Evolutionary conservation across 2,888 invertebrate genomes (phyloP).

Genomic region (Eretmocerus hayati): DNA sequence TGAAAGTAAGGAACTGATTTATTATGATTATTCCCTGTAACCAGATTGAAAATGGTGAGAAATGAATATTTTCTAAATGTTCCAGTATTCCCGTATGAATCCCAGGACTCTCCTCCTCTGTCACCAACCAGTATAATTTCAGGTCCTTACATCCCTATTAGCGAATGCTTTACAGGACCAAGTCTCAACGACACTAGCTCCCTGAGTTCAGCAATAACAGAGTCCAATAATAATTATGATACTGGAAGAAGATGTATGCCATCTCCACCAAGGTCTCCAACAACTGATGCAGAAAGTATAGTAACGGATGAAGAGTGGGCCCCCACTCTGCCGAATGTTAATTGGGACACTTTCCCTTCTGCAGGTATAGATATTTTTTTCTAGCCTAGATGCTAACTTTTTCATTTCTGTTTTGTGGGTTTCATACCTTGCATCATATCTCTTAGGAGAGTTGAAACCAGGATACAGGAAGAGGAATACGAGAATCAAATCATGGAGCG

Average conservation of each 20-base stretch:
- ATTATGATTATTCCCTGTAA: too few relatives aligned
- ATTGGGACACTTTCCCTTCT: constrained; percentile 49
- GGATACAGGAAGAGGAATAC: constrained; percentile 55
- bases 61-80: constrained; percentile 5
- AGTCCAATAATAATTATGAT: constrained; percentile 40
- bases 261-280: constrained; percentile 54
- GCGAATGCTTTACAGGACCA: constrained; percentile 83
- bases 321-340: constrained; percentile 50
- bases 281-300: constrained; percentile 61
- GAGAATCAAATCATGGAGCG: constrained; percentile 52
- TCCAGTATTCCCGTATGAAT: constrained; percentile 41
- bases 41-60: constrained; percentile 4
- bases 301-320: constrained; percentile 65
- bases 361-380: constrained; percentile 28
- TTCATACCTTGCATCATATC: not conserved
- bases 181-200: constrained; percentile 47
- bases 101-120: constrained; percentile 56
- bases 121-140: constrained; percentile 59
- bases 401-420: too few relatives aligned
- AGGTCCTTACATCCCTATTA: constrained; percentile 86
- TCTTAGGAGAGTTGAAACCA: constrained; percentile 46
- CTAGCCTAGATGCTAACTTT: too few relatives aligned
- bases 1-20: too few relatives aligned
- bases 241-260: constrained; percentile 37
- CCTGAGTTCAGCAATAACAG: constrained; percentile 35